Base-by-base conservation (phyloP, 2,113 vertebrate species). In the Nematolebias whitei region DNA sequence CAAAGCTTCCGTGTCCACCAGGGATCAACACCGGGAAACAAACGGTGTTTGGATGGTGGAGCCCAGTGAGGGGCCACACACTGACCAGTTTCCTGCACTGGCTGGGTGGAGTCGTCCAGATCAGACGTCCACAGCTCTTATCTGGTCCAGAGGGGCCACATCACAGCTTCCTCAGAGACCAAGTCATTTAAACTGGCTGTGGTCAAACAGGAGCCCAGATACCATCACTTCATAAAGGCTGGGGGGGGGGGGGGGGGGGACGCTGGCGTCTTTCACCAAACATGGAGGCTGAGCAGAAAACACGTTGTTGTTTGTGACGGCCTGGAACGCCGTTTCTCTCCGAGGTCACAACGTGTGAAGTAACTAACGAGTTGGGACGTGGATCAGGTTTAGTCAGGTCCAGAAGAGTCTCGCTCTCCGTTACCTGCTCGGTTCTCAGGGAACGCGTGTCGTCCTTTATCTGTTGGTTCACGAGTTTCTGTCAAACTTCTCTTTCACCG, bases 151-250 rank as follows among this genome's bases (percentile, higher is more conserved):
- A 74, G 84, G 80, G 80, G 51, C 78, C 72, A 35, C 79, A 80
- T 79, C 84, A 80, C 67, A 50, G 83, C 90, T 88, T 91, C 91
- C 90, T 92, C 78, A 7, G 69, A 49, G 68, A 76, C 79, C 32
- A 19, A 74, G 76, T 71, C 68, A 63, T 81, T 80, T 79, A 49
- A 75, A 83, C 86, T 68, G 83, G 69, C 59, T 58, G 23, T 62
- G 26, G 24, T 68, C 62, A 51, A 75, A 61, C 78, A 56, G 63
- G 24, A 73, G 70, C 44, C 13, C 20, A 80, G 73, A 82, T 70
- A 69, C 15, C 11, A 86, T 79, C 71, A n/a, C n/a, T n/a, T n/a
- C n/a, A n/a, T n/a, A n/a, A n/a, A n/a, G n/a, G n/a, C n/a, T n/a
- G n/a, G n/a, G n/a, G n/a, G n/a, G n/a, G n/a, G n/a, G n/a, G n/a